Evolutionary conservation across 2,113 vertebrate genomes (phyloP).

Genomic region (Progne subis): DNA sequence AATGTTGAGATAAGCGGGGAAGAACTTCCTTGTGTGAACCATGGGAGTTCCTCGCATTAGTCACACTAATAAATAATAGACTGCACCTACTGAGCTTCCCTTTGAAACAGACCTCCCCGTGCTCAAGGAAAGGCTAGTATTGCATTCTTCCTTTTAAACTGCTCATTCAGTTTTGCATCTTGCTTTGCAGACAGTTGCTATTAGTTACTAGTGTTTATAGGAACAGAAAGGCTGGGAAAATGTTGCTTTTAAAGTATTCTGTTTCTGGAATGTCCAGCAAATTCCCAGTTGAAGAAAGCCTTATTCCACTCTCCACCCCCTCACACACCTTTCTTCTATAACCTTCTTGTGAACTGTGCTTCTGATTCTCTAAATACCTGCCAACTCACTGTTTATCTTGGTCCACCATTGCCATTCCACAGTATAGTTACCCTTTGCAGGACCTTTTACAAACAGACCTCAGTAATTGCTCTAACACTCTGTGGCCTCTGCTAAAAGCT

Average conservation of each 20-base stretch:
- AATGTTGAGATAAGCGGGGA: constrained; percentile 23
- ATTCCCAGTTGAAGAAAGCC: not conserved
- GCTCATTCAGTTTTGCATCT: not conserved
- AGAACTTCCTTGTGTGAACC: constrained; percentile 25
- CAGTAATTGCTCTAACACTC: not conserved
- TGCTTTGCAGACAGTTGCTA: not conserved
- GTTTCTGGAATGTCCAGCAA: not conserved
- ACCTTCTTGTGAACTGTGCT: not conserved
- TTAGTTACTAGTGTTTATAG: not conserved
- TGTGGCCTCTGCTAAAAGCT: not conserved
- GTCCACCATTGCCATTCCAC: not conserved
- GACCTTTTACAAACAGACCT: not conserved
- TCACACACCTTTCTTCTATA: not conserved
- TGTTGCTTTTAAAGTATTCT: not conserved
- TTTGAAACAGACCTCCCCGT: constrained; percentile 40
- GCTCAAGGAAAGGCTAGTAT: not conserved
- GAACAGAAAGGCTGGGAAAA: not conserved
- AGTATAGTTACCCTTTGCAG: not conserved
- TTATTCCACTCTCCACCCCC: not conserved
- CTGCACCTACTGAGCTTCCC: not conserved
- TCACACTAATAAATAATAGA: constrained; percentile 57
- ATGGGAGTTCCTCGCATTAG: constrained; percentile 17
- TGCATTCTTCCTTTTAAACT: constrained; percentile 7
- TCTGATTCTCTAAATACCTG: not conserved
- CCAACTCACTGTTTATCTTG: constrained; percentile 20